Evolutionary conservation across 2,113 vertebrate species (phyloP).

Genomic region (Riparia riparia): DNA sequence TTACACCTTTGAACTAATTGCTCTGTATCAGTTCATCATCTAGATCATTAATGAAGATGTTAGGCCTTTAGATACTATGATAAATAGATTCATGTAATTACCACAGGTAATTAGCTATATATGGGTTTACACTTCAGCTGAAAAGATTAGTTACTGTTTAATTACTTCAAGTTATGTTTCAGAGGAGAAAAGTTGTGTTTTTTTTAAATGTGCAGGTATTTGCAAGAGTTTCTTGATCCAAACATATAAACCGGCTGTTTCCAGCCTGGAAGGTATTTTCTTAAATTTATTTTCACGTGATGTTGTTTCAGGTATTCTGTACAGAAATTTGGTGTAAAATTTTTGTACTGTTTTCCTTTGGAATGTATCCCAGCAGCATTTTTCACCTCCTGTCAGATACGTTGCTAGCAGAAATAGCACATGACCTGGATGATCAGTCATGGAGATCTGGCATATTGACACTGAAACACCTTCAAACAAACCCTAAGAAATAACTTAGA

Average conservation of each 20-base stretch:
- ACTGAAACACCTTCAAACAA: neutral
- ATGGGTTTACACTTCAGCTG: neutral
- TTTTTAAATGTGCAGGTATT: neutral
- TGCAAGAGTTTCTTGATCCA: neutral
- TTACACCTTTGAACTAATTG: neutral
- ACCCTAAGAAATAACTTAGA: neutral
- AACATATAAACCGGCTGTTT: neutral
- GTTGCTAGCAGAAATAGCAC: neutral
- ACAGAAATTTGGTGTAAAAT: neutral
- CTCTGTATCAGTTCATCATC: neutral
- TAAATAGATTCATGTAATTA: neutral
- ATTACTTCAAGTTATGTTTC: neutral
- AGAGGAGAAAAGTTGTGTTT: neutral
- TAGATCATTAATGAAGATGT: neutral
- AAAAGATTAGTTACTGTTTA: neutral
- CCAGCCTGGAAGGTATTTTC: neutral
- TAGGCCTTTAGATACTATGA: neutral
- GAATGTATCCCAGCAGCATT: neutral
- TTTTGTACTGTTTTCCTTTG: neutral
- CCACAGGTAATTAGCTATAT: neutral
- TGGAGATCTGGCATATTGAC: neutral
- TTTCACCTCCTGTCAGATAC: neutral
- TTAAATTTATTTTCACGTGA: neutral
- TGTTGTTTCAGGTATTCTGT: neutral
- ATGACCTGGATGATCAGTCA: neutral